A percentile compares a stretch with the other conserved stretches of the same genome.
Evolutionary conservation across 2,888 invertebrate species (phyloP).

Genomic region (Tineola bisselliella): DNA sequence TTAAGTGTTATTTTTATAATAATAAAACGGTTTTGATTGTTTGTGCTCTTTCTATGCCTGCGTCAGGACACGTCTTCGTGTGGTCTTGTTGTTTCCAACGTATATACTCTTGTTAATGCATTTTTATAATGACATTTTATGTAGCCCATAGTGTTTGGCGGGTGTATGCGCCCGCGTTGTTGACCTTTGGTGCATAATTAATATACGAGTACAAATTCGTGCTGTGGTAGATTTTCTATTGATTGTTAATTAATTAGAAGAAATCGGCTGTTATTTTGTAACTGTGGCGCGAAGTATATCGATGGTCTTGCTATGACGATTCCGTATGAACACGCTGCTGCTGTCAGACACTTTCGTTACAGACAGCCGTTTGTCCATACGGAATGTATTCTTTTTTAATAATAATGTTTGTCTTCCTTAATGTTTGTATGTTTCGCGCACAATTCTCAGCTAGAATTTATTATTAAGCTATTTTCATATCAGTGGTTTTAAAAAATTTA

Average conservation of each 20-base stretch:
- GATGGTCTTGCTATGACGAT: neutral
- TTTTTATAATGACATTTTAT: neutral
- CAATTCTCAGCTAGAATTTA: conserved; percentile 45
- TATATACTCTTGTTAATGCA: neutral
- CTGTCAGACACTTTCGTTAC: too few species aligned
- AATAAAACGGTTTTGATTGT: too few species aligned
- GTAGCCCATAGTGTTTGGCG: neutral
- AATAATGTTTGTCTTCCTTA: conserved; percentile 55
- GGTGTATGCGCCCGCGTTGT: neutral
- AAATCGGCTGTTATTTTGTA: conserved; percentile 4
- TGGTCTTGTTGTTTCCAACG: neutral
- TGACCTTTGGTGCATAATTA: neutral
- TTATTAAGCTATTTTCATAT: conserved; percentile 38
- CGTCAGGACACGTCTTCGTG: neutral
- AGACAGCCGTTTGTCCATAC: too few species aligned
- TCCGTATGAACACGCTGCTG: too few species aligned
- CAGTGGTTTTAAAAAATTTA: conserved; percentile 36
- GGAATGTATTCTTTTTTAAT: conserved; percentile 20
- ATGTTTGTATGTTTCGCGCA: conserved; percentile 52
- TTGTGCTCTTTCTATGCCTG: too few species aligned
- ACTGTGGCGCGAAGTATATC: neutral
- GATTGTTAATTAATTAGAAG: neutral
- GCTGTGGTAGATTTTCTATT: conserved; percentile 6
- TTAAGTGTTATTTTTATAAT: too few species aligned
- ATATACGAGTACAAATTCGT: neutral